Percentiles rank a stretch among this genome's conserved stretches.
Evolutionary conservation across 2,888 invertebrate genomes (phyloP).

Genomic region (Eupithecia exiguata): DNA sequence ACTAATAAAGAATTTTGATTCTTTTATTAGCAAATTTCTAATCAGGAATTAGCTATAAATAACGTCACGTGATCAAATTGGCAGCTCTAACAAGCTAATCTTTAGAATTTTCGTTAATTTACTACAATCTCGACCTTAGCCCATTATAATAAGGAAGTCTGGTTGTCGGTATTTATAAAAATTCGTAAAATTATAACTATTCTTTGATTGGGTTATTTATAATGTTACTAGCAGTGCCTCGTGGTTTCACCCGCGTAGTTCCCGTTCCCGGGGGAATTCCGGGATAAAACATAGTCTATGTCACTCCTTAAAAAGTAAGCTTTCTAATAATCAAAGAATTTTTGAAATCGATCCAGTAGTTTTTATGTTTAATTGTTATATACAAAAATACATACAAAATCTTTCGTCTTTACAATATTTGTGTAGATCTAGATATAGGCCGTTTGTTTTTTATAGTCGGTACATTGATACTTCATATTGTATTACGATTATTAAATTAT

Average conservation of each 20-base stretch:
- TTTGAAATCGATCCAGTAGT: no score
- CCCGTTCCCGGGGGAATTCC: no score
- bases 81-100: constrained; percentile 15
- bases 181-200: constrained; percentile 21
- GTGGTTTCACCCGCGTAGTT: no score
- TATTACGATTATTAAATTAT: no score
- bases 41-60: neutral
- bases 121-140: constrained; percentile 20
- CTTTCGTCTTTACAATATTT: no score
- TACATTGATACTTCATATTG: neutral
- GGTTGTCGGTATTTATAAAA: neutral
- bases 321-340: no score
- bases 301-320: no score
- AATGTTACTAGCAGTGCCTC: neutral
- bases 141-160: constrained; percentile 13
- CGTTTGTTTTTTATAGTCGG: neutral
- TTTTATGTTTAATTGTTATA: no score
- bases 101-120: constrained; percentile 4
- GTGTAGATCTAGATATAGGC: no score
- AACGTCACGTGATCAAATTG: constrained; percentile 20
- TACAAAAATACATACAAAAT: no score
- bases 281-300: no score
- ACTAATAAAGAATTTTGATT: neutral
- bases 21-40: neutral
- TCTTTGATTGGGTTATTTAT: constrained; percentile 18